phyloP scores from a whole-genome alignment of 2,797 vertebrate genomes.

The Semotilus atromaculatus region DNA sequence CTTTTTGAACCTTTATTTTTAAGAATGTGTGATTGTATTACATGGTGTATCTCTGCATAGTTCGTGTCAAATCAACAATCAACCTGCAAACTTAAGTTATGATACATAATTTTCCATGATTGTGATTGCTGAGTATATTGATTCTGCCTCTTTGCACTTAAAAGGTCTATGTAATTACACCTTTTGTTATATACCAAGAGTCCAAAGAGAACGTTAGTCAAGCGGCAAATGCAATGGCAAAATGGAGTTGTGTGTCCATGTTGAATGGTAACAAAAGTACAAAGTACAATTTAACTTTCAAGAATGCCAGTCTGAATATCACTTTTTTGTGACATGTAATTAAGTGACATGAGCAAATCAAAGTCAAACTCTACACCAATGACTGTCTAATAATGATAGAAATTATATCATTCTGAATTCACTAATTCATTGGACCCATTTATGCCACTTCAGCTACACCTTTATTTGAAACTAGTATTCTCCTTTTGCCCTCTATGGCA shows the following conservation, averaged over 20 bases:
- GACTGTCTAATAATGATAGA: background rate
- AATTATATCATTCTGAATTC: background rate
- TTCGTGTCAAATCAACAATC: conserved; percentile 22
- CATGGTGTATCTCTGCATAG: background rate
- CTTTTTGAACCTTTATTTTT: background rate
- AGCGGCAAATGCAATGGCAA: background rate
- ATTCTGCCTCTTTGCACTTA: conserved; percentile 10
- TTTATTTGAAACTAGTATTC: background rate
- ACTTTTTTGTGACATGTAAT: background rate
- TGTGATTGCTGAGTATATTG: conserved; percentile 12
- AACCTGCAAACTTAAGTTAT: background rate
- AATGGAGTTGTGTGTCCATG: background rate
- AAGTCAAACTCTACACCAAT: background rate
- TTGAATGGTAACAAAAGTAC: background rate
- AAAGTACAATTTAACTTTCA: background rate
- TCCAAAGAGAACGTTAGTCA: background rate
- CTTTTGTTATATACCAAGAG: background rate
- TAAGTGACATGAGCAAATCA: background rate
- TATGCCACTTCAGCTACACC: background rate
- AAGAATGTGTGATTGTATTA: background rate
- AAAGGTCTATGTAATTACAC: background rate
- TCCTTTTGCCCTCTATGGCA: background rate
- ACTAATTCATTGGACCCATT: background rate
- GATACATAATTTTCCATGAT: conserved; percentile 21
- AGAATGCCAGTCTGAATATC: background rate